phyloP scores from a whole-genome alignment of 2,888 invertebrate species.

The Augochlorella aurata region DNA sequence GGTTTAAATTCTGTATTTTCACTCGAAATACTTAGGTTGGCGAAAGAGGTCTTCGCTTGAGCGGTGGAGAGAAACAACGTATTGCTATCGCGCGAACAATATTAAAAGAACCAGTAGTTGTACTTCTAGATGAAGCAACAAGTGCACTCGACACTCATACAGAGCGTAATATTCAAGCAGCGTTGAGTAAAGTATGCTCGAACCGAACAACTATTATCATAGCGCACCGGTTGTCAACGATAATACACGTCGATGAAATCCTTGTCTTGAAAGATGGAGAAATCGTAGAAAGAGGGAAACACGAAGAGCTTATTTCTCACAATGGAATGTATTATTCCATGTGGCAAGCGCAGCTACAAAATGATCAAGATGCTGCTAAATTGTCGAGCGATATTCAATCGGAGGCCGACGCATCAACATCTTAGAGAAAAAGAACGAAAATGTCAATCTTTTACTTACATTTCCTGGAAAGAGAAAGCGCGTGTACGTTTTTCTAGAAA shows the following conservation, averaged over 20 bases:
- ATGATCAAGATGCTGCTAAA: constrained; percentile 78
- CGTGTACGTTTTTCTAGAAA: constrained; percentile 30
- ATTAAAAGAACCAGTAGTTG: constrained; percentile 94
- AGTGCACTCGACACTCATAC: constrained; percentile 98
- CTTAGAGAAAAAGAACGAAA: neutral
- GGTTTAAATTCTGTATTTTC: neutral
- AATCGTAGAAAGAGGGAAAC: constrained; percentile 95
- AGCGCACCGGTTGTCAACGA: constrained; percentile 96
- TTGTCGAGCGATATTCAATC: constrained; percentile 14
- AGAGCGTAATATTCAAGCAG: constrained; percentile 87
- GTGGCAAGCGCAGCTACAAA: constrained; percentile 95
- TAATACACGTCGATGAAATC: constrained; percentile 97
- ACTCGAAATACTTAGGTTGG: constrained; percentile 86
- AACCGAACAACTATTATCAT: constrained; percentile 96
- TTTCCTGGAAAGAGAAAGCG: constrained; percentile 2
- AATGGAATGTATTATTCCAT: constrained; percentile 93
- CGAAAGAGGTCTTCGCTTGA: constrained; percentile 95
- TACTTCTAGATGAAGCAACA: constrained; percentile 97
- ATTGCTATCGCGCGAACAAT: constrained; percentile 98
- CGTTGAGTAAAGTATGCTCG: constrained; percentile 89
- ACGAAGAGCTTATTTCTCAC: constrained; percentile 79
- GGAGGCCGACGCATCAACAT: constrained; percentile 2
- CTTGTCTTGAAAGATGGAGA: constrained; percentile 95
- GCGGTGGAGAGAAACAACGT: constrained; percentile 98
- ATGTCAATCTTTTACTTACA: constrained; percentile 24